A percentile compares a stretch with the other conserved stretches of the same genome.
Evolutionary conservation across 2,113 vertebrate genomes (phyloP).

Genomic region (Pangasianodon gigas): DNA sequence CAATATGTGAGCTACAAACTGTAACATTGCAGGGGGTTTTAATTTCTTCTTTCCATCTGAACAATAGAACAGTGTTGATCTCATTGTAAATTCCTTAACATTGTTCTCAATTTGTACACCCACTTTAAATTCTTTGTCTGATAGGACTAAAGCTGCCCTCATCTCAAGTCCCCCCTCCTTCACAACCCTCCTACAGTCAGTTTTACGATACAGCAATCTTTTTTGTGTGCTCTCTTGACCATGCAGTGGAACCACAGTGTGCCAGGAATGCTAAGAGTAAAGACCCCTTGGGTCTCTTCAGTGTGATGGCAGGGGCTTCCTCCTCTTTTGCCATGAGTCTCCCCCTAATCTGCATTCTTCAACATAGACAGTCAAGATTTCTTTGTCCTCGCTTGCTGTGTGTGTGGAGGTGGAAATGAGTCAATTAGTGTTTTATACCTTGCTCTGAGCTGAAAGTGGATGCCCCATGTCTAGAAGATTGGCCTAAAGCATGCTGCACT

Average conservation of each 20-base stretch:
- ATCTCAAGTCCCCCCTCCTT: slow-evolving; percentile 47
- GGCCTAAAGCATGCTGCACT: slow-evolving; percentile 46
- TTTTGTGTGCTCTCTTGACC: slow-evolving; percentile 57
- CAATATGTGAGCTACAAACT: slow-evolving; percentile 20
- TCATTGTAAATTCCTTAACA: slow-evolving; percentile 71
- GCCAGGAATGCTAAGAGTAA: slow-evolving; percentile 55
- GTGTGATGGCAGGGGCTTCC: slow-evolving; percentile 44
- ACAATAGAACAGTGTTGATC: slow-evolving; percentile 57
- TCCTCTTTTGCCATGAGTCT: slow-evolving; percentile 46
- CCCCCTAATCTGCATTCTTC: slow-evolving; percentile 34
- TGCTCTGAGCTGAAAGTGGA: slow-evolving; percentile 41
- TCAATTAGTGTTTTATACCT: slow-evolving; percentile 58
- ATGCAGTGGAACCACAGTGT: slow-evolving; percentile 51
- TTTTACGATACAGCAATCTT: slow-evolving; percentile 56
- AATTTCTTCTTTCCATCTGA: slow-evolving; percentile 28
- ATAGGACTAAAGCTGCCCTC: slow-evolving; percentile 61
- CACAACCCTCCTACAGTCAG: slow-evolving; percentile 55
- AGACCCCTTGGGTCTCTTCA: slow-evolving; percentile 47
- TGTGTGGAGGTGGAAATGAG: slow-evolving; percentile 58
- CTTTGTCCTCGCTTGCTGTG: slow-evolving; percentile 45
- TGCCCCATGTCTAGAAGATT: slow-evolving; percentile 15
- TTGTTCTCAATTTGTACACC: slow-evolving; percentile 74
- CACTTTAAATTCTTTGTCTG: slow-evolving; percentile 69
- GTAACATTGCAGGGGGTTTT: slow-evolving; percentile 41
- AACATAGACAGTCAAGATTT: slow-evolving; percentile 19